A percentile compares a stretch with the other conserved stretches of the same genome.
These are phyloP conservation scores for Synanthedon tipuliformis DNA, from an alignment of 2,888 invertebrate species.

Conservation along the genomic window DNA sequence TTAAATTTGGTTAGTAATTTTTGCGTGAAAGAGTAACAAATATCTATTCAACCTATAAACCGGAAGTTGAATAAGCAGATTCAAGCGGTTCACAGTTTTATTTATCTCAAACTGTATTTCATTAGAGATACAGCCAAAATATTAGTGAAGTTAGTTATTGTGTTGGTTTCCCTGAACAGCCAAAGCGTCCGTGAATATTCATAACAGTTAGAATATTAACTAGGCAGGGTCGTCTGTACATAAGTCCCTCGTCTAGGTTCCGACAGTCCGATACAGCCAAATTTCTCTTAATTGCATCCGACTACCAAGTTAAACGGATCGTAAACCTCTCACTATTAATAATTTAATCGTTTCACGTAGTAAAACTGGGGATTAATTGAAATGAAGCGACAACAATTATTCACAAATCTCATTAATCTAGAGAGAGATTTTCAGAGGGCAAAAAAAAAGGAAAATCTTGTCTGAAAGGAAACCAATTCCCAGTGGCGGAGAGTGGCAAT, in stretches of 20 bases:
- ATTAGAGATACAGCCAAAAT: neutral
- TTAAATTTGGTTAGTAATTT: no score
- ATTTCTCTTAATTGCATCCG: constrained; percentile 4
- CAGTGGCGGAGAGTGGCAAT: no score
- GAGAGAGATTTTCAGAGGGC: no score
- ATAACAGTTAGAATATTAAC: constrained; percentile 13
- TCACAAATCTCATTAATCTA: neutral
- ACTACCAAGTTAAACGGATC: constrained; percentile 2
- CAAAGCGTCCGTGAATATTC: constrained; percentile 14
- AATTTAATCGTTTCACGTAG: constrained; percentile 2
- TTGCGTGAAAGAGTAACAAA: no score
- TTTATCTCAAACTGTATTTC: neutral
- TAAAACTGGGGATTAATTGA: neutral
- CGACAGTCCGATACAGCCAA: constrained; percentile 1
- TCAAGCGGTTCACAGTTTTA: no score
- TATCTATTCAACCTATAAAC: no score
- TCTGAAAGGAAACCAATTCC: no score
- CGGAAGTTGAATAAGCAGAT: no score
- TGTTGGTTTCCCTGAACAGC: constrained; percentile 1
- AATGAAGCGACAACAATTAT: neutral
- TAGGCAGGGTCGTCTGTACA: constrained; percentile 4
- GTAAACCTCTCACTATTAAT: constrained; percentile 1
- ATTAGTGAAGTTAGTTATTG: constrained; percentile 2
- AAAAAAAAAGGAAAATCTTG: no score
- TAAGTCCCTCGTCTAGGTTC: constrained; percentile 4